Base-by-base conservation (phyloP, 2,797 vertebrate species). In the Tauraco hartlaubi region DNA sequence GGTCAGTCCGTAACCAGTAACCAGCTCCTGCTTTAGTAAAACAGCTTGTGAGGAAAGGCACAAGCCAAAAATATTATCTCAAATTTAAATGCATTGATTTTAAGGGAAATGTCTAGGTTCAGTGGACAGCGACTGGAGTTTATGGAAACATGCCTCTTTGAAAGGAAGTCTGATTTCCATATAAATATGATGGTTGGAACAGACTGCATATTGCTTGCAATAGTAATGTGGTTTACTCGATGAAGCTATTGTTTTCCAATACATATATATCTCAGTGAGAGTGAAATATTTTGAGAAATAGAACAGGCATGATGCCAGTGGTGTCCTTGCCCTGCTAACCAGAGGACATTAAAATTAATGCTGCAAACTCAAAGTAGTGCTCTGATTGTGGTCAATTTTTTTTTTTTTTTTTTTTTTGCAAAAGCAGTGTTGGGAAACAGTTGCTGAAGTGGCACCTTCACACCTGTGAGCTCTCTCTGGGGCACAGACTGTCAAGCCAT, bases 81-180 rank as follows among this genome's bases (percentile, higher is more conserved):
- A 77, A 58, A 94, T 97, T 94, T 68, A 96, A 97, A 97, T 96
- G 85, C 82, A 94, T 92, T 77, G 86, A 61, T 96, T 95, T 83
- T 17, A 68, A 76, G 73, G 43, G 71, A 84, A 85, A 80, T 48
- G 66, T 77, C 61, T 88, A 6, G 81, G 59, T 94, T 97, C 94
- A 92, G 76, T 94, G 91, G 91, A 29, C 62, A 93, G 87, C 2
- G 5, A 88, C 86, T 84, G 80, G 56, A 72, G 72, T 82, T 92
- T 81, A 82, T 93, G 78, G 94, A 80, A 95, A 95, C 75, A 56
- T n/a, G 44, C 18, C 52, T 81, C 49, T 77, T 48, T 19, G 80
- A 90, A 92, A 89, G 12, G 21, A 77, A 67, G 71, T 46, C 67
- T 96, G 25, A 95, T 97, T 97, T 97, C 93, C 97, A 97, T 97